Evolutionary conservation across 2,113 vertebrate genomes (phyloP).

Genomic region (Crotalus helleri): DNA sequence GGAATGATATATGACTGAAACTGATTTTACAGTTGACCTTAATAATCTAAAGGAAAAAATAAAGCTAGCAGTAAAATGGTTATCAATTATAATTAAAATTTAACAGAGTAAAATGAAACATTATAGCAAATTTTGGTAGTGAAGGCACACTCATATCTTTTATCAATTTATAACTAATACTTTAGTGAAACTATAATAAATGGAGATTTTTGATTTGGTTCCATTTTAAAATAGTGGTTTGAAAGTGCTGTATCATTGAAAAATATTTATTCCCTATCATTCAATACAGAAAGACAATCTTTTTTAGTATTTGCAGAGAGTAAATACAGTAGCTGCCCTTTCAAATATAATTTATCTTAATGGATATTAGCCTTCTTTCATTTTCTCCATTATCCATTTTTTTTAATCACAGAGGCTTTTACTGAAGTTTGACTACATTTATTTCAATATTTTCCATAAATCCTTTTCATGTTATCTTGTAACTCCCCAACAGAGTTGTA

Average conservation of each 20-base stretch:
- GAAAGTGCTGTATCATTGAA: neutral
- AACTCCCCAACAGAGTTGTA: neutral
- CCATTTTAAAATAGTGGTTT: neutral
- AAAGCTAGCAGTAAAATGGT: neutral
- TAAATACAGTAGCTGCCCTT: neutral
- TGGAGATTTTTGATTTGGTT: neutral
- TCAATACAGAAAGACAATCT: neutral
- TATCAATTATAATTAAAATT: neutral
- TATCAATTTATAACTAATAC: neutral
- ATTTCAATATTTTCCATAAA: conserved; percentile 20
- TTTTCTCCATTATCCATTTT: conserved; percentile 5
- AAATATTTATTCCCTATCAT: neutral
- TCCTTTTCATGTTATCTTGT: conserved; percentile 18
- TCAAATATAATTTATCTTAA: conserved; percentile 15
- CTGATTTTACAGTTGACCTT: neutral
- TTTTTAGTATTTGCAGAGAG: neutral
- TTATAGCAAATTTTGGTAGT: neutral
- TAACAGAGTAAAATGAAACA: neutral
- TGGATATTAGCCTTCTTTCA: neutral
- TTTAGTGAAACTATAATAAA: neutral
- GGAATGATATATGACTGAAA: neutral
- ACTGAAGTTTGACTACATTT: neutral
- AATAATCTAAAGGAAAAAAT: neutral
- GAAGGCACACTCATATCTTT: neutral
- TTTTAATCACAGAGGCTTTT: conserved; percentile 19